Evolutionary conservation across 2,797 vertebrate species (phyloP), one percentile per base, ranked within the genome.

Genomic region (Chelon labrosus): DNA sequence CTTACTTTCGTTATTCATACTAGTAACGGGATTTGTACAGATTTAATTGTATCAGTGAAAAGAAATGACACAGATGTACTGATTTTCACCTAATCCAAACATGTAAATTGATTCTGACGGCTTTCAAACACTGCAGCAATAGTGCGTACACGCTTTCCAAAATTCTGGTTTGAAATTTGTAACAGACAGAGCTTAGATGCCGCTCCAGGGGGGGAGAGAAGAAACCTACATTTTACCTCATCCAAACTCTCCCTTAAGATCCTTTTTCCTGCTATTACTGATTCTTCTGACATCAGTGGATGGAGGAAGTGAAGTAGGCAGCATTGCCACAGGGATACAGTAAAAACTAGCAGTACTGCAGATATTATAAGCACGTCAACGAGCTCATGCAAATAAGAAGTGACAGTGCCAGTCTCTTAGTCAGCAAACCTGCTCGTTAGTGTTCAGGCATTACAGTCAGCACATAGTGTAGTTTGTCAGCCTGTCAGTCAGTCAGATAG

Each of bases 231-330:
- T 75, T 68, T 70, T 49, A 80, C 60, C 69, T 70, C 65, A 52
- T 65, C 50, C 68, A 82, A 75, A 72, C 56, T 73, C 65, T 64
- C 80, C 55, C 62, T 57, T 63, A 63, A 73, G 61, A 75, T 64
- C 35, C 25, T 65, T 27, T 49, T 44, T 17, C 22, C 64, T 70
- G 70, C 60, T 80, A 13, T 53, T 55, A 42, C 54, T 54, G 73
- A 74, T 79, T 82, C 69, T 56, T 84, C 59, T 65, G 56, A 78
- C 65, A 80, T 70, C 69, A 58, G 35, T 70, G 35, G 44, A 46
- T 72, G 52, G 65, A 65, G 41, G 46, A 64, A 52, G 38, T 60
- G 9, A 73, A 80, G 66, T 41, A 17, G 44, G 62, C 71, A 82
- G 80, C 75, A 22, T 37, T 31, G 54, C 67, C 41, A 64, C 46